Conservation (phyloP, 2,797 vertebrate genomes). For the Myotis pilosus region DNA sequence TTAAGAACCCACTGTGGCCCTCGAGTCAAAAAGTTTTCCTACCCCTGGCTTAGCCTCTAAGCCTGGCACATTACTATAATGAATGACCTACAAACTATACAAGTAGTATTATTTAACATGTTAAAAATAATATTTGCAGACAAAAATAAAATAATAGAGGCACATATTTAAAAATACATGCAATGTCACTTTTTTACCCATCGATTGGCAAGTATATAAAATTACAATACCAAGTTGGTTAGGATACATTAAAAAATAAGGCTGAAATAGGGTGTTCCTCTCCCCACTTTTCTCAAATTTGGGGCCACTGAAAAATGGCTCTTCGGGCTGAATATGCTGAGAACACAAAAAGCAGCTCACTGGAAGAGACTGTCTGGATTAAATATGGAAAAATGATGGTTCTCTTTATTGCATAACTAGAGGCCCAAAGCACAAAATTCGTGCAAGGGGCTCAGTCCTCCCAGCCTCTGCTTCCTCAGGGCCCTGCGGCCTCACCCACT, state of each 20-base stretch:
- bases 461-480: no score
- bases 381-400: not conserved
- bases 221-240: not conserved
- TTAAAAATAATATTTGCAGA: not conserved
- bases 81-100: fast-evolving
- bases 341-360: not conserved
- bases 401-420: not conserved
- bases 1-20: no score
- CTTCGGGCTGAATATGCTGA: not conserved
- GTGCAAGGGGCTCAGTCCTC: no score
- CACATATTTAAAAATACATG: not conserved
- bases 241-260: not conserved
- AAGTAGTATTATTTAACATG: not conserved
- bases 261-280: not conserved
- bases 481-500: no score
- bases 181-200: not conserved
- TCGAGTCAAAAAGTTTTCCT: no score
- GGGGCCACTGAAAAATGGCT: not conserved
- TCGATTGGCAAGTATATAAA: not conserved
- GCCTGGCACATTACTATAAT: not conserved
- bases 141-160: not conserved
- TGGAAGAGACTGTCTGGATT: no score
- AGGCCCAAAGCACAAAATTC: no score
- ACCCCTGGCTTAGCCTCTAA: fast-evolving
- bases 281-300: not conserved